These are phyloP conservation scores for Crotalus tigris DNA, from an alignment of 2,113 vertebrate genomes.

Conservation along the genomic window DNA sequence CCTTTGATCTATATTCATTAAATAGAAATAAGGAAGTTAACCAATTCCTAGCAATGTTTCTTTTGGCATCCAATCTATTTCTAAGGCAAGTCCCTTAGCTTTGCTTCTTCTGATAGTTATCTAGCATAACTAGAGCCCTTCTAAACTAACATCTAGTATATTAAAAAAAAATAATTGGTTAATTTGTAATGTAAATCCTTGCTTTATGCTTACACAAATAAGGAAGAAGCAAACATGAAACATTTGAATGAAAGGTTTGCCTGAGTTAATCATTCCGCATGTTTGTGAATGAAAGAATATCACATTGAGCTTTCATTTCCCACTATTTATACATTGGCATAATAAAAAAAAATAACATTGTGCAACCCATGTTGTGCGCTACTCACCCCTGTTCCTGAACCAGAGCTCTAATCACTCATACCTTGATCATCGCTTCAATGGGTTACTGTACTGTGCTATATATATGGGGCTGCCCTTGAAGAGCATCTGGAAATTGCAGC, in stretches of 20 bases:
- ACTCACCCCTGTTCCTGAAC: not conserved
- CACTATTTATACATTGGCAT: not conserved
- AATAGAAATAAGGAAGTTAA: not conserved
- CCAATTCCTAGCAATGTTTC: not conserved
- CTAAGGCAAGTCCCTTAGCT: not conserved
- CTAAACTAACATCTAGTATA: not conserved
- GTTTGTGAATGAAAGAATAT: not conserved
- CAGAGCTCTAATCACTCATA: not conserved
- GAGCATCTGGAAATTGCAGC: not conserved
- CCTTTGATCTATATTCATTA: not conserved
- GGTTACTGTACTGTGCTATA: not conserved
- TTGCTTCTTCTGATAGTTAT: not conserved
- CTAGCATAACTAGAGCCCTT: not conserved
- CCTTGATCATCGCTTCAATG: not conserved
- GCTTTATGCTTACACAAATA: not conserved
- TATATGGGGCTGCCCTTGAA: not conserved
- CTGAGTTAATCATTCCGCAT: not conserved
- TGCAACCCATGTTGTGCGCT: not conserved
- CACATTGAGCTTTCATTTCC: not conserved
- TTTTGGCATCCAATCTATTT: not conserved
- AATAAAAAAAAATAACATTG: not conserved
- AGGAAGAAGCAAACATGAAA: not conserved
- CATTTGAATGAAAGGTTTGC: not conserved
- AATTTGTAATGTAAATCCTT: not conserved
- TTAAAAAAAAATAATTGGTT: not conserved